Conservation (phyloP, 2,113 vertebrate species). For the Petaurus breviceps region DNA sequence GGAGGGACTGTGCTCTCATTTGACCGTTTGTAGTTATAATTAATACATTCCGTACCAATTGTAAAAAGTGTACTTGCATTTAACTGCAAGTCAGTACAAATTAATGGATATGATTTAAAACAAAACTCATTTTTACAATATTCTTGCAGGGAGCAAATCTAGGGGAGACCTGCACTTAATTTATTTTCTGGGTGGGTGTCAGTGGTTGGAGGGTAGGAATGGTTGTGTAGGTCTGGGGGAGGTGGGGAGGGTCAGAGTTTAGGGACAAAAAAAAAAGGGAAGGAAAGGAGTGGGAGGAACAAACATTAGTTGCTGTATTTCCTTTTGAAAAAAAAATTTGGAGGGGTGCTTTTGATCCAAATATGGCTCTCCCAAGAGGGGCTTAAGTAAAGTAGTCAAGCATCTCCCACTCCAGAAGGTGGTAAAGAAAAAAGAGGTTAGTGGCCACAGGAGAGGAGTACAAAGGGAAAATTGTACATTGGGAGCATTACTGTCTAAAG, state of each 20-base stretch:
- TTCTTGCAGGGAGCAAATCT: constrained; percentile 69
- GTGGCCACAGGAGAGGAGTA: constrained; percentile 87
- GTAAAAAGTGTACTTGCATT: constrained; percentile 86
- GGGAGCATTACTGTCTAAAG: constrained; percentile 88
- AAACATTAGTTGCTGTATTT: not conserved
- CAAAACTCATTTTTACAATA: constrained; percentile 78
- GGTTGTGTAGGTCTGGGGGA: constrained; percentile 1
- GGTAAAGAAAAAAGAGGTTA: constrained; percentile 87
- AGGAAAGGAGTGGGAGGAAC: constrained; percentile 44
- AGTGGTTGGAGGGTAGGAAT: constrained; percentile 12
- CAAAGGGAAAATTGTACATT: constrained; percentile 92
- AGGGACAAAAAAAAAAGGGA: constrained; percentile 26
- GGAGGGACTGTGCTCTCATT: constrained; percentile 85
- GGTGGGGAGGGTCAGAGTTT: not conserved
- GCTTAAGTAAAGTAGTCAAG: constrained; percentile 90
- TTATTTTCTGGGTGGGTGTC: constrained; percentile 62
- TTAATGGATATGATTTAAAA: constrained; percentile 86
- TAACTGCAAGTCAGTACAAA: constrained; percentile 87
- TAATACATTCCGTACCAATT: constrained; percentile 86
- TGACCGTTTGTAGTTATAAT: constrained; percentile 87
- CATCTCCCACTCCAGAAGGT: constrained; percentile 89
- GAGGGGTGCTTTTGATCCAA: constrained; percentile 74
- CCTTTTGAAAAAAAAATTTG: constrained; percentile 15
- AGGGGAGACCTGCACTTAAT: constrained; percentile 56
- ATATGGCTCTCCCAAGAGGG: constrained; percentile 85